These are phyloP conservation scores for Lucilia sericata DNA, from an alignment of 1,140 invertebrate genomes.

Conservation along the genomic window DNA sequence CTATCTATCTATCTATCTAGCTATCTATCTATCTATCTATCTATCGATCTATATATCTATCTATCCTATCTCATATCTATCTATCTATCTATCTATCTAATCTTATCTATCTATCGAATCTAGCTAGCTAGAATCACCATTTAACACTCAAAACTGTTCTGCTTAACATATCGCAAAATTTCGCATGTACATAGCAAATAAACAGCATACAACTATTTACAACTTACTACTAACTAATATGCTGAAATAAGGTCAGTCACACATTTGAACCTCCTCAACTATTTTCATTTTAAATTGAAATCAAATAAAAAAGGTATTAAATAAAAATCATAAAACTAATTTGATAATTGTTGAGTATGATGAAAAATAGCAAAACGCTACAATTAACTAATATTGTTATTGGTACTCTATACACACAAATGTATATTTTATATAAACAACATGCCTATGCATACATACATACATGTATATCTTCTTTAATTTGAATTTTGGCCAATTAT, in stretches of 20 bases:
- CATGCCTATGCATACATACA: too few relatives aligned
- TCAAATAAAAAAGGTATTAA: conserved; percentile 3
- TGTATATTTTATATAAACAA: too few relatives aligned
- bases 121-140: too few relatives aligned
- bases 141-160: too few relatives aligned
- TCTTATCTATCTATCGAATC: too few relatives aligned
- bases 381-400: neutral
- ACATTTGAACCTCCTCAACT: neutral
- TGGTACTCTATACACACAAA: neutral
- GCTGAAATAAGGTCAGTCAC: neutral
- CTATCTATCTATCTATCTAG: too few relatives aligned
- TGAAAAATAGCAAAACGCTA: neutral
- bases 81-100: too few relatives aligned
- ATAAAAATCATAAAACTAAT: conserved; percentile 18
- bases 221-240: neutral
- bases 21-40: too few relatives aligned
- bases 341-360: neutral
- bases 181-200: neutral
- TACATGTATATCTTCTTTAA: too few relatives aligned
- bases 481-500: too few relatives aligned
- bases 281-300: conserved; percentile 9
- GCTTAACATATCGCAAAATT: neutral
- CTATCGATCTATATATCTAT: too few relatives aligned
- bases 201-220: neutral
- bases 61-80: too few relatives aligned